Evolutionary conservation across 2,888 invertebrate genomes (phyloP).

Genomic region (Netelia fuscicornis): DNA sequence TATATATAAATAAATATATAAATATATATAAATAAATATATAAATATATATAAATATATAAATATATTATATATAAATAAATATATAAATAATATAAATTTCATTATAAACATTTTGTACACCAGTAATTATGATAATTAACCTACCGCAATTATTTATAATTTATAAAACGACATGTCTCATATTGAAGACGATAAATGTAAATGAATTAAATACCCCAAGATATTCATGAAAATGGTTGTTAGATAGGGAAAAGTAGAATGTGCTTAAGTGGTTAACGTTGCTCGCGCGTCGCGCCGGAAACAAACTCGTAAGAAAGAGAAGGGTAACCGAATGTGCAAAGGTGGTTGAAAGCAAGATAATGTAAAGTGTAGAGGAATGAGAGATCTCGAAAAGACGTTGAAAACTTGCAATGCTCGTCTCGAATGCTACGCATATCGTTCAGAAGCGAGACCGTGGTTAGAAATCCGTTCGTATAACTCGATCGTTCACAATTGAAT

Average conservation of each 20-base stretch:
- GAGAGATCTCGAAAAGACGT: conserved; percentile 26
- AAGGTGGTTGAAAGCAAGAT: conserved; percentile 31
- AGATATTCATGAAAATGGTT: background rate
- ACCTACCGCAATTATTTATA: too few species aligned
- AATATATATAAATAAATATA: too few species aligned
- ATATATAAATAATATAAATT: too few species aligned
- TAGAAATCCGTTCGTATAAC: conserved; percentile 4
- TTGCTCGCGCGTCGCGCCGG: background rate
- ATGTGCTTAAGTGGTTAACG: conserved; percentile 2
- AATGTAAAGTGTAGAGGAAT: conserved; percentile 38
- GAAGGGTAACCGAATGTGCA: background rate
- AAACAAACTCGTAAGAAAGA: conserved; percentile 22
- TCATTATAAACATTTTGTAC: too few species aligned
- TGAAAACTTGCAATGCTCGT: conserved; percentile 44
- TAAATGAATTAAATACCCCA: too few species aligned
- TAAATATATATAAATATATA: too few species aligned
- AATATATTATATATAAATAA: too few species aligned
- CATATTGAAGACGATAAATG: too few species aligned
- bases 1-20: too few species aligned
- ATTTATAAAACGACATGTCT: too few species aligned
- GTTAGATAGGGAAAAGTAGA: background rate
- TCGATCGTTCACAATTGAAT: conserved; percentile 32
- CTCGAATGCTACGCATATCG: background rate
- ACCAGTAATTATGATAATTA: too few species aligned
- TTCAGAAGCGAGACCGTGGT: background rate